phyloP scores from a whole-genome alignment of 2,113 vertebrate species.

The Sinocyclocheilus rhinocerous region DNA sequence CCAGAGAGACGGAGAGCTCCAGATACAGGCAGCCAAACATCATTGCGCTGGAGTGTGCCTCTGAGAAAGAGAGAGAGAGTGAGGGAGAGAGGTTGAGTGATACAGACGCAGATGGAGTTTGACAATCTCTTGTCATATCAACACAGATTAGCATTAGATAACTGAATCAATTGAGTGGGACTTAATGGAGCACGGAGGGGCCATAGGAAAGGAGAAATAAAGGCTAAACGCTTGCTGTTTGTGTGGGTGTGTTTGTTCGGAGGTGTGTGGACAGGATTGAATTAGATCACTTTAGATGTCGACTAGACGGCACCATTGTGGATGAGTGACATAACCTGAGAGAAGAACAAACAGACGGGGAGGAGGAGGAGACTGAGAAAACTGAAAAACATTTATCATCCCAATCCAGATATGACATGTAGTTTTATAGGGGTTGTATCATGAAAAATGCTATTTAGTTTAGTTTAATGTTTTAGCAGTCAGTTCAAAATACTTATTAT shows the following conservation, averaged over 20 bases:
- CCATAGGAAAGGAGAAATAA: slow-evolving; percentile 2
- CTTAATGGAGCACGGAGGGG: slow-evolving; percentile 27
- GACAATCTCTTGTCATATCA: slow-evolving; percentile 38
- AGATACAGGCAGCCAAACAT: slow-evolving; percentile 86
- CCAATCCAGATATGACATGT: background rate
- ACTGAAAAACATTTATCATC: background rate
- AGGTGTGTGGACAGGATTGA: slow-evolving; percentile 8
- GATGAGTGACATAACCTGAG: slow-evolving; percentile 9
- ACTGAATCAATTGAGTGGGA: slow-evolving; percentile 22
- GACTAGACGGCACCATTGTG: background rate
- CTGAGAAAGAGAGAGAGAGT: slow-evolving; percentile 62
- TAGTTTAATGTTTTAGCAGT: background rate
- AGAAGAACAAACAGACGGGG: slow-evolving; percentile 2
- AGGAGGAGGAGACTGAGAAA: background rate
- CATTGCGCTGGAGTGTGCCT: slow-evolving; percentile 82
- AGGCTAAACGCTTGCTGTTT: slow-evolving; percentile 13
- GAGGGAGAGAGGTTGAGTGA: slow-evolving; percentile 12
- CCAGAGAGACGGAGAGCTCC: slow-evolving; percentile 86
- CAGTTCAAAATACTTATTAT: too few species aligned
- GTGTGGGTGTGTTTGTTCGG: slow-evolving; percentile 32
- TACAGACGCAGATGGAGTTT: slow-evolving; percentile 2
- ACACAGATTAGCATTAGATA: slow-evolving; percentile 33
- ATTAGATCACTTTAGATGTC: slow-evolving; percentile 19
- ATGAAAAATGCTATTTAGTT: background rate
- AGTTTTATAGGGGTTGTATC: background rate